phyloP scores from a whole-genome alignment of 2,888 invertebrate species.

The Alviniconcha strummeri region DNA sequence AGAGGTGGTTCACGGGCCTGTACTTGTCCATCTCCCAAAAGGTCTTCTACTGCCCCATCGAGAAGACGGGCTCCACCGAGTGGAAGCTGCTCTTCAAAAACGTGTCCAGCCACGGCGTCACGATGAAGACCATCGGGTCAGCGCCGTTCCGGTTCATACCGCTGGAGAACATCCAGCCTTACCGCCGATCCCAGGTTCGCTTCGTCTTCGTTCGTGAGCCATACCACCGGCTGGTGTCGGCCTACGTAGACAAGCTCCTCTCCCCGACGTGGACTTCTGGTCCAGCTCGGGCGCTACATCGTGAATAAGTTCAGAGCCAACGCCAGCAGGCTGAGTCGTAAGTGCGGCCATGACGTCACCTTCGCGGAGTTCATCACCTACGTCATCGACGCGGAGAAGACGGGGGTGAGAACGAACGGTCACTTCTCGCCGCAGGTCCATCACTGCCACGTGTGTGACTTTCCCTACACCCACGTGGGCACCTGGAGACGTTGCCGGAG shows the following conservation, averaged over 20 bases:
- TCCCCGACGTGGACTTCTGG: background rate
- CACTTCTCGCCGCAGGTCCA: background rate
- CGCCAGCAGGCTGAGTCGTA: background rate
- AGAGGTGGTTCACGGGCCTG: no score
- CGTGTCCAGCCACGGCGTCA: no score
- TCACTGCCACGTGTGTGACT: background rate
- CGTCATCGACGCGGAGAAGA: background rate
- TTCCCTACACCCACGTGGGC: background rate
- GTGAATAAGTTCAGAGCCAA: background rate
- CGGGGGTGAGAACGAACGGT: background rate
- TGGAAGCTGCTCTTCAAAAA: conserved; percentile 1
- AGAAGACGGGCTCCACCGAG: conserved; percentile 22
- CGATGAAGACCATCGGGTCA: no score
- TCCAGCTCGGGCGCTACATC: background rate
- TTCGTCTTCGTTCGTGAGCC: background rate
- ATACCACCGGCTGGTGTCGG: background rate
- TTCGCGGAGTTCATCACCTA: background rate
- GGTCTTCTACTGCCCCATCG: conserved; percentile 21
- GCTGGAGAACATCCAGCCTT: no score
- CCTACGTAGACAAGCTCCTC: background rate
- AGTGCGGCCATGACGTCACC: background rate
- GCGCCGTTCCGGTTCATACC: no score
- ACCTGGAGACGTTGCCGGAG: background rate
- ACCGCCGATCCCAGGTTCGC: no score
- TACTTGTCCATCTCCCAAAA: no score